Evolutionary conservation across 2,797 vertebrate species (phyloP), one percentile per base, ranked within the genome.

Genomic region (Catamblyrhynchus diadema): DNA sequence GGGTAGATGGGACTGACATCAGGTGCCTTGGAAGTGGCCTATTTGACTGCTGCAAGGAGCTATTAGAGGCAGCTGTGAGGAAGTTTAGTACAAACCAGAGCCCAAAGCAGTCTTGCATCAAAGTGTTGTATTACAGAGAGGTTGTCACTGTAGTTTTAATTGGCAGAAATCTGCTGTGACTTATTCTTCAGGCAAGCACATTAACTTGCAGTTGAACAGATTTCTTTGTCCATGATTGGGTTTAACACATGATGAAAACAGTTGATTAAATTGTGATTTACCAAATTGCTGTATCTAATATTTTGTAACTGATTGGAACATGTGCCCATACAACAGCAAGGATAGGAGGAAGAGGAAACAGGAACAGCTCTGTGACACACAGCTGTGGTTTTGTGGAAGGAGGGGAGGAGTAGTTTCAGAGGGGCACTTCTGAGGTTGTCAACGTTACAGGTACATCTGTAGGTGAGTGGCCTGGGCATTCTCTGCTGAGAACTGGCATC

Each of bases 381-480:
- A 69, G 70, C 62, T 90, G 74, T 37, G 80, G 50, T 64, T 78
- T 83, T 81, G 67, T 48, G 44, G 39, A 81, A 88, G 65, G 70
- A 69, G 72, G 81, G 28, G 50, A 51, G 32, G 60, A 69, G 24
- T 21, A 59, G 30, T 62, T 61, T 69, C 53, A 33, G 85, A 92
- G 57, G 73, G 20, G 50, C 32, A 59, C 61, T 80, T 66, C 48
- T 1, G 6, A 79, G 59, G 60, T 81, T 95, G 86, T 80, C 93
- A 87, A 12, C 83, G 70, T 94, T 93, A 84, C 89, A 91, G 92
- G 69, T 77, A 33, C 44, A 71, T 75, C 54, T 69, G 24, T 44
- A 81, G 64, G 83, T 90, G 61, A 93, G 80, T 60, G 64, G 72
- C 61, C 83, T 81, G 85, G 82, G 57, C 78, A 82, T 81, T 88